Percentiles rank a stretch among this genome's conserved stretches.
Evolutionary conservation across 2,888 invertebrate genomes (phyloP).

Genomic region (Spilarctia lutea): DNA sequence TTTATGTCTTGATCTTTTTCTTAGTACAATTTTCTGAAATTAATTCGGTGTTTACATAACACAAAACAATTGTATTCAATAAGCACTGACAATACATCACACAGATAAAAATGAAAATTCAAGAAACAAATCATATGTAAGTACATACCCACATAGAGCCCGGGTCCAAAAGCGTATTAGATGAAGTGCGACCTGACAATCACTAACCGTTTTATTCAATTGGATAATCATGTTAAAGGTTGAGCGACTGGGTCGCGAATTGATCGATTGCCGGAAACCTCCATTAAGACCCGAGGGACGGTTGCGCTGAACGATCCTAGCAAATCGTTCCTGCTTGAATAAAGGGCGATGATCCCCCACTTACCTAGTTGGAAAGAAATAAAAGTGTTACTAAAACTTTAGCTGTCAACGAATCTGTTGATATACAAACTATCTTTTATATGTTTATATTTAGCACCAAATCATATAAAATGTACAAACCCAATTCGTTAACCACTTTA

Average conservation of each 20-base stretch:
- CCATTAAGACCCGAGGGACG: constrained; percentile 53
- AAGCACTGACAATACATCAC: constrained; percentile 7
- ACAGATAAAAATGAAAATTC: background rate
- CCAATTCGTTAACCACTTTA: background rate
- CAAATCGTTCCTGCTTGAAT: background rate
- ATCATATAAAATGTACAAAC: background rate
- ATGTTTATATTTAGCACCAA: background rate
- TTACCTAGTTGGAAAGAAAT: constrained; percentile 37
- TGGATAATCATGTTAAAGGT: constrained; percentile 66
- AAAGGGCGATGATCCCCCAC: constrained; percentile 26
- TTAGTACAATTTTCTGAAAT: background rate
- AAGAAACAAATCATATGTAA: constrained; percentile 35
- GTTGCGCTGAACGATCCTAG: background rate
- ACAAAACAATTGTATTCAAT: background rate
- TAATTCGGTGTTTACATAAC: background rate
- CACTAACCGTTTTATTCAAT: constrained; percentile 74
- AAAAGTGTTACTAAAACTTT: constrained; percentile 32
- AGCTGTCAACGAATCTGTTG: constrained; percentile 7
- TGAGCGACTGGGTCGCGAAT: constrained; percentile 66
- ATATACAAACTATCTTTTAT: background rate
- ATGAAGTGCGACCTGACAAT: constrained; percentile 61
- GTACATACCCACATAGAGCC: constrained; percentile 26
- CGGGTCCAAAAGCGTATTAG: constrained; percentile 43
- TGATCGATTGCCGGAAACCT: constrained; percentile 79
- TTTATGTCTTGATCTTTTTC: background rate